Conservation (phyloP, 2,797 vertebrate genomes). For the Spondyliosoma cantharus region DNA sequence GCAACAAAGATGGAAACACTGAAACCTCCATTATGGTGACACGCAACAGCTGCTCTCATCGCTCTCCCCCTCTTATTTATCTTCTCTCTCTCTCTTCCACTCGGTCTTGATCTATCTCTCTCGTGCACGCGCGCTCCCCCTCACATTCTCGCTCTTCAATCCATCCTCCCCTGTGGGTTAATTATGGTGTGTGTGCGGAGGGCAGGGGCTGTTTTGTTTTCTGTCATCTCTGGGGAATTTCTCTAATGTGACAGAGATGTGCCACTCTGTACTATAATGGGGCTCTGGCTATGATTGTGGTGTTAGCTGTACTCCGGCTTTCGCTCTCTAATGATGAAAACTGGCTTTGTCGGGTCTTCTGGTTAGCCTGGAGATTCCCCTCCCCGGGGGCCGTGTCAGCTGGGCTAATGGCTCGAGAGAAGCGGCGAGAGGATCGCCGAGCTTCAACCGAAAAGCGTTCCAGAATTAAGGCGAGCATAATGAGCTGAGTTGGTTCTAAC, state of each 20-base stretch:
- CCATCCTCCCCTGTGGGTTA: conserved; percentile 77
- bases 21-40: conserved; percentile 41
- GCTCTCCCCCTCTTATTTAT: conserved; percentile 44
- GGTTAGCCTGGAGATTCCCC: conserved; percentile 45
- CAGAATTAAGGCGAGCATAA: conserved; percentile 52
- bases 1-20: conserved; percentile 55
- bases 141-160: conserved; percentile 39
- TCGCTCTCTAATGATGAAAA: conserved; percentile 78
- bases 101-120: conserved; percentile 29
- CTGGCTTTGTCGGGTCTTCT: conserved; percentile 63
- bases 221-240: conserved; percentile 60
- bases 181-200: conserved; percentile 74
- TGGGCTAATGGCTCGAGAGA: conserved; percentile 54
- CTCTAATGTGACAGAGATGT: conserved; percentile 79
- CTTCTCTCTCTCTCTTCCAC: conserved; percentile 42
- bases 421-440: conserved; percentile 23
- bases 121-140: conserved; percentile 12
- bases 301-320: conserved; percentile 52
- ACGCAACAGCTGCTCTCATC: conserved; percentile 51
- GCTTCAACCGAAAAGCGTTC: conserved; percentile 52
- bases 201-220: conserved; percentile 74
- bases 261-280: conserved; percentile 70
- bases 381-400: conserved; percentile 53
- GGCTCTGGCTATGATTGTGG: conserved; percentile 69
- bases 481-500: conserved; percentile 35